Evolutionary conservation across 2,113 vertebrate species (phyloP), one percentile per base, ranked within the genome.

Genomic region (Platanista minor): DNA sequence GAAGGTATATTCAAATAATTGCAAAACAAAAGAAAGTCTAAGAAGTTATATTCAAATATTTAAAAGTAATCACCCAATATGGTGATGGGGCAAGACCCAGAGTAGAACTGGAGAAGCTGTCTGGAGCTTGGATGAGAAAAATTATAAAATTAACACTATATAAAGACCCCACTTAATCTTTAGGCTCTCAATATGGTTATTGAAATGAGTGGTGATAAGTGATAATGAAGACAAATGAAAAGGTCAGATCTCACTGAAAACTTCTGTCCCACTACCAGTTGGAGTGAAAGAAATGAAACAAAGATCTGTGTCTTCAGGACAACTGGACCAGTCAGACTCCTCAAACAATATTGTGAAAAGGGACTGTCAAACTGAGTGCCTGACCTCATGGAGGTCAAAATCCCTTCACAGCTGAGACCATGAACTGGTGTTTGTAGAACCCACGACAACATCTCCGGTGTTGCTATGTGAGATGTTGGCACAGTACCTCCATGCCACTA

Each of bases 1-100:
- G 52, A 69, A 97, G 84, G 2, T 49, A 67, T 87, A 96, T 96
- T 90, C 13, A 91, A 82, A 18, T 92, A 93, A 96, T 97, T 97
- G 49, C 3, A 54, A 78, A 54, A 94, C 15, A 33, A 75, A 77
- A 67, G 54, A 13, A 91, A 9, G 39, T 31, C 84, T 84, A 90
- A 88, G 52, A 69, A 97, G 83, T 3, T 46, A 77, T 91, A 95
- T 96, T 90, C 12, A 90, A 77, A 18, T 91, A 90, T 96, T 98
- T 97, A 82, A 93, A 39, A 92, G 69, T 54, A 77, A 86, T 85
- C 29, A 84, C 36, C 89, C 81, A 95, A 15, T 69, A 27, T 94
- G 84, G 52, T 81, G 83, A 90, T 69, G 71, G 3, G 43, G 17
- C 36, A 71, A 91, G 77, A 86, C 54, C 5, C 18, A 69, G 10